Evolutionary conservation across 1,140 invertebrate species (phyloP).

Genomic region (Onthophagus taurus): DNA sequence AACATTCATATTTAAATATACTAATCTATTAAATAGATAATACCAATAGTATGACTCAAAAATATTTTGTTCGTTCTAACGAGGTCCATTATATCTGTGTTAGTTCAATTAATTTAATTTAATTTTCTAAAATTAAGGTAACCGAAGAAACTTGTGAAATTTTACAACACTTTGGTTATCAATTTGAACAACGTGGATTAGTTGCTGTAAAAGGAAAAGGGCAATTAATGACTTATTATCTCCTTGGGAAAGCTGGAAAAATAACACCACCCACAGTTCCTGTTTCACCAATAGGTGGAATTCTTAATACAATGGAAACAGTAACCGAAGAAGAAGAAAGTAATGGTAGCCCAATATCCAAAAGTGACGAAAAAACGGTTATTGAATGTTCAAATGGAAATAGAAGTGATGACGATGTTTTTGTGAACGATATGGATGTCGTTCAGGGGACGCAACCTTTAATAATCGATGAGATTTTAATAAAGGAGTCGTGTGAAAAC

Average conservation of each 20-base stretch:
- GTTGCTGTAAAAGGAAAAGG: conserved; percentile 93
- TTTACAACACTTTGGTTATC: conserved; percentile 76
- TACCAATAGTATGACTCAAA: too few relatives aligned
- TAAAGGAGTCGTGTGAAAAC: conserved; percentile 14
- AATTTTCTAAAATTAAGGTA: conserved; percentile 48
- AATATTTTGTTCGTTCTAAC: too few relatives aligned
- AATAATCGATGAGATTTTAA: conserved; percentile 11
- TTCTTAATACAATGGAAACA: conserved; percentile 28
- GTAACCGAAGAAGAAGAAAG: conserved; percentile 34
- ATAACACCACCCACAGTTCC: conserved; percentile 36
- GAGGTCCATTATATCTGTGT: too few relatives aligned
- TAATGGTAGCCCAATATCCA: conserved; percentile 30
- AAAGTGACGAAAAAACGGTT: conserved; percentile 35
- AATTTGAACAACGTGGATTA: conserved; percentile 82
- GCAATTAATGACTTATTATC: conserved; percentile 89
- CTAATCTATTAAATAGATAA: too few relatives aligned
- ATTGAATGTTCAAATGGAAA: conserved; percentile 30
- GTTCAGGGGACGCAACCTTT: conserved; percentile 7
- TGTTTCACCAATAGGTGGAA: conserved; percentile 27
- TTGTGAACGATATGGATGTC: conserved; percentile 14
- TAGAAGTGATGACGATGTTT: conserved; percentile 26
- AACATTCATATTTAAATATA: too few relatives aligned
- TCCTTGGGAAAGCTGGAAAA: conserved; percentile 65
- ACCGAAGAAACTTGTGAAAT: conserved; percentile 86
- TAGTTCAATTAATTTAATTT: not conserved